A percentile compares a stretch with the other conserved stretches of the same genome.
Evolutionary conservation across 2,888 invertebrate genomes (phyloP).

Genomic region (Volucella inanis): DNA sequence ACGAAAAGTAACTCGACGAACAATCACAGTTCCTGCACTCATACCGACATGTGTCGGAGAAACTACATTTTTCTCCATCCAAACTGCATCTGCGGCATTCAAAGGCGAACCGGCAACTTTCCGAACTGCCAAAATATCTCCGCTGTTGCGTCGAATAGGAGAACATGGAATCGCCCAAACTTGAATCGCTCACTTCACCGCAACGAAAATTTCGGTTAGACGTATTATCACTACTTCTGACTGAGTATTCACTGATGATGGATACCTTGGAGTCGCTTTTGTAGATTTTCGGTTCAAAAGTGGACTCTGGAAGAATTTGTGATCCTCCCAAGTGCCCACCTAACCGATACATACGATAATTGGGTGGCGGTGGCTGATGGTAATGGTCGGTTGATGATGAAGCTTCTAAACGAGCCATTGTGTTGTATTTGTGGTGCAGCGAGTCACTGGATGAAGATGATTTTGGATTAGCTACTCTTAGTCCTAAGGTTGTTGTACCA

Average conservation of each 20-base stretch:
- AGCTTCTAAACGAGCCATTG: conserved; percentile 80
- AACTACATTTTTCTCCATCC: conserved; percentile 82
- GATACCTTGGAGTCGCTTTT: conserved; percentile 83
- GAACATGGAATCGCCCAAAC: conserved; percentile 80
- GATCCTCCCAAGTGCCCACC: conserved; percentile 81
- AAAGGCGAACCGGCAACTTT: conserved; percentile 82
- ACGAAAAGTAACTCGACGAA: conserved; percentile 83
- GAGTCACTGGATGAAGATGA: conserved; percentile 83
- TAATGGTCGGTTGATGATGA: conserved; percentile 77
- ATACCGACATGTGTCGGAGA: conserved; percentile 82
- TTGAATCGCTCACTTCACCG: conserved; percentile 80
- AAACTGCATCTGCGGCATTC: conserved; percentile 82
- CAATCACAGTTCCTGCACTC: conserved; percentile 83
- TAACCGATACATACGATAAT: conserved; percentile 79
- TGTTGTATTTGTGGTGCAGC: conserved; percentile 81
- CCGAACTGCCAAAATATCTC: conserved; percentile 82
- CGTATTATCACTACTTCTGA: conserved; percentile 82
- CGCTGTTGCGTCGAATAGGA: conserved; percentile 79
- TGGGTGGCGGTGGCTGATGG: conserved; percentile 64
- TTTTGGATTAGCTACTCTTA: conserved; percentile 79
- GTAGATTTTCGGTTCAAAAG: conserved; percentile 81
- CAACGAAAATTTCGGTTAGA: conserved; percentile 76
- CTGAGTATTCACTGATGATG: conserved; percentile 82
- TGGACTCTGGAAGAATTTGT: conserved; percentile 79
- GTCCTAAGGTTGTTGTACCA: conserved; percentile 30